Evolutionary conservation across 2,888 invertebrate genomes (phyloP).

Genomic region (Drosophila mayaguana): DNA sequence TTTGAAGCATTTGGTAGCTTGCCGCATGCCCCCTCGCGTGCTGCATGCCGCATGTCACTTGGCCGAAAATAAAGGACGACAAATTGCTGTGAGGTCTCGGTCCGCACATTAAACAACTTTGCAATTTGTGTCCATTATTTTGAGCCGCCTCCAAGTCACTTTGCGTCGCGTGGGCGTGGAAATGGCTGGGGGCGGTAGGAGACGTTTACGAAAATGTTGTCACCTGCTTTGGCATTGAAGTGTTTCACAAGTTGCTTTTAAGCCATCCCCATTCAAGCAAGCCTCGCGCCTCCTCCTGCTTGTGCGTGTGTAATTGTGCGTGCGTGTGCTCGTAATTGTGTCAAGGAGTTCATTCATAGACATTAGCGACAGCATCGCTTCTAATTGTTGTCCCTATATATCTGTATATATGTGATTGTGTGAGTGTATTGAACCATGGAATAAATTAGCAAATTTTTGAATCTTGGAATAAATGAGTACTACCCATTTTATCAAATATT

Average conservation of each 20-base stretch:
- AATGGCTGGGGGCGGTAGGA: background rate
- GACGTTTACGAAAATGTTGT: constrained; percentile 44
- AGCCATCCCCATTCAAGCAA: background rate
- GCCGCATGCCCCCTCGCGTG: background rate
- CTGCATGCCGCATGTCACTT: constrained; percentile 1
- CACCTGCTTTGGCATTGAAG: constrained; percentile 62
- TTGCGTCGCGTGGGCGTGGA: background rate
- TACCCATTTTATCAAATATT: background rate
- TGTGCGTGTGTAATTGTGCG: constrained; percentile 17
- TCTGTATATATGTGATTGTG: background rate
- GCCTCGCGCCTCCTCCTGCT: background rate
- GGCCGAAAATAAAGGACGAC: constrained; percentile 68
- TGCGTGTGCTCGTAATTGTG: constrained; percentile 67
- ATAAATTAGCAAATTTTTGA: background rate
- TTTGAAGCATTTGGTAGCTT: constrained; percentile 10
- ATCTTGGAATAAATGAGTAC: too few relatives aligned
- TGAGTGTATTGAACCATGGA: constrained; percentile 17
- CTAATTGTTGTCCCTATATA: constrained; percentile 39
- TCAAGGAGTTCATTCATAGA: constrained; percentile 82
- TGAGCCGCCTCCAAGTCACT: constrained; percentile 62
- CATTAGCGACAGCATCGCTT: constrained; percentile 67
- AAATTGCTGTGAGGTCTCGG: constrained; percentile 70
- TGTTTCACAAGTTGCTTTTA: constrained; percentile 45
- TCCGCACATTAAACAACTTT: constrained; percentile 76
- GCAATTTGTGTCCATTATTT: constrained; percentile 80